Percentiles rank a stretch among this genome's conserved stretches.
Conservation (phyloP, 2,797 vertebrate genomes). For the Syndactyla subalaris region DNA sequence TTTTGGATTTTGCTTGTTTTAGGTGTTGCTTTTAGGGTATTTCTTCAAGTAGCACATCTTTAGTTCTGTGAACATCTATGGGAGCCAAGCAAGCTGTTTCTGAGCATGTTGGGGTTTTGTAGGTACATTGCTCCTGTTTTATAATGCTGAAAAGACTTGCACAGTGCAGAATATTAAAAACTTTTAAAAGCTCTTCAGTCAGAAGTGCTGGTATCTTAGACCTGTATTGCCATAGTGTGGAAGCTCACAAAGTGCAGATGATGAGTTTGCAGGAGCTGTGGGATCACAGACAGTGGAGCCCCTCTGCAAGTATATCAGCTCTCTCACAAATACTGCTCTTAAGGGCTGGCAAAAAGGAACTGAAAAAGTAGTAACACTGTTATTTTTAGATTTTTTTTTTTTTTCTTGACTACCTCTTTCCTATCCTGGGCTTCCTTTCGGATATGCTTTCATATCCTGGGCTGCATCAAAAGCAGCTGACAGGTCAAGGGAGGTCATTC, state of each 20-base stretch:
- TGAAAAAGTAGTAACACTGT: not conserved
- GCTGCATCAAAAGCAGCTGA: not conserved
- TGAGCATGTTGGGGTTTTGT: not conserved
- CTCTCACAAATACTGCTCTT: not conserved
- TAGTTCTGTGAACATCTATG: not conserved
- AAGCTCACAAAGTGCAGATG: not conserved
- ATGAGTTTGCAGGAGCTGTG: not conserved
- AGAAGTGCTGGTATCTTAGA: not conserved
- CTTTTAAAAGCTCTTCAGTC: not conserved
- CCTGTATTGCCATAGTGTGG: fast-evolving
- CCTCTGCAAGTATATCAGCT: not conserved
- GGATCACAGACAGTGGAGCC: not conserved
- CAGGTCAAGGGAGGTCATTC: not conserved
- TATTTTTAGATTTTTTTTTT: not conserved
- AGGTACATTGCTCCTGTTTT: not conserved
- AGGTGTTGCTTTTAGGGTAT: not conserved
- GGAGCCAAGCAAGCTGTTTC: not conserved
- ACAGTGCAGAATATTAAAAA: not conserved
- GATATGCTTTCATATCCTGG: not conserved
- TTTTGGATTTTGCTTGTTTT: not conserved
- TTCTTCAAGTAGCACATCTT: not conserved
- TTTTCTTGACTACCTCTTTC: not conserved
- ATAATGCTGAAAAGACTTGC: not conserved
- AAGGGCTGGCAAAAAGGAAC: not conserved
- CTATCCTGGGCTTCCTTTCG: not conserved